Conservation (phyloP, 2,888 invertebrate genomes). For the Tholera decimalis region DNA sequence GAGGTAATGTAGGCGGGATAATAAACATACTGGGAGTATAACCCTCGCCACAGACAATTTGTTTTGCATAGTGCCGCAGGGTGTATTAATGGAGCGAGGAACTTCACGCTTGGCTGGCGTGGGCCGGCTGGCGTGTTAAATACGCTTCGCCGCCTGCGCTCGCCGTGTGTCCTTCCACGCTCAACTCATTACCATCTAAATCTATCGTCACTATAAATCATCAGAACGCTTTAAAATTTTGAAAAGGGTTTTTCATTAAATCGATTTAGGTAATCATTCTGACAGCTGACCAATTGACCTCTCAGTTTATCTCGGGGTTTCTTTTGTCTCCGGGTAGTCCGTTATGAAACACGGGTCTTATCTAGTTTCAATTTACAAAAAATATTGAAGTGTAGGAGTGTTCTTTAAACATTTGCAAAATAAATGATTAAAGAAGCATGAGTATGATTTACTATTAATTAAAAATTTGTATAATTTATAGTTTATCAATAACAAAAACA, state of each 20-base stretch:
- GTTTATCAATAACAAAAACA: neutral
- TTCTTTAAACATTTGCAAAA: too few species aligned
- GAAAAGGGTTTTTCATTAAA: neutral
- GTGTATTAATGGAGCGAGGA: constrained; percentile 80
- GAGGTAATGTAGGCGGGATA: constrained; percentile 45
- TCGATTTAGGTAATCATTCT: neutral
- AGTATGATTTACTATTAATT: too few species aligned
- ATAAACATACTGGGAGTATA: constrained; percentile 57
- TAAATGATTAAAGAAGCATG: too few species aligned
- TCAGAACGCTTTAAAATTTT: constrained; percentile 23
- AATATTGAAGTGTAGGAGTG: too few species aligned
- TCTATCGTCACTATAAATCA: constrained; percentile 41
- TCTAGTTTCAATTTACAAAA: too few species aligned
- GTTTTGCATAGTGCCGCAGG: constrained; percentile 62
- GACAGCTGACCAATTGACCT: constrained; percentile 5
- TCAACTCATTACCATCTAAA: constrained; percentile 61
- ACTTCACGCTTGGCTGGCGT: constrained; percentile 77
- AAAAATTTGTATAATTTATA: neutral
- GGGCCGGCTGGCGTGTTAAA: constrained; percentile 76
- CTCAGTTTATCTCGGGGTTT: too few species aligned
- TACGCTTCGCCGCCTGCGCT: constrained; percentile 77
- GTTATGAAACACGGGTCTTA: too few species aligned
- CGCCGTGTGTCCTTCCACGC: constrained; percentile 62
- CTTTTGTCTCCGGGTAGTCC: too few species aligned
- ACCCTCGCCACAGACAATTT: constrained; percentile 62